Conservation (phyloP, 2,113 vertebrate genomes). For the Brienomyrus brachyistius region DNA sequence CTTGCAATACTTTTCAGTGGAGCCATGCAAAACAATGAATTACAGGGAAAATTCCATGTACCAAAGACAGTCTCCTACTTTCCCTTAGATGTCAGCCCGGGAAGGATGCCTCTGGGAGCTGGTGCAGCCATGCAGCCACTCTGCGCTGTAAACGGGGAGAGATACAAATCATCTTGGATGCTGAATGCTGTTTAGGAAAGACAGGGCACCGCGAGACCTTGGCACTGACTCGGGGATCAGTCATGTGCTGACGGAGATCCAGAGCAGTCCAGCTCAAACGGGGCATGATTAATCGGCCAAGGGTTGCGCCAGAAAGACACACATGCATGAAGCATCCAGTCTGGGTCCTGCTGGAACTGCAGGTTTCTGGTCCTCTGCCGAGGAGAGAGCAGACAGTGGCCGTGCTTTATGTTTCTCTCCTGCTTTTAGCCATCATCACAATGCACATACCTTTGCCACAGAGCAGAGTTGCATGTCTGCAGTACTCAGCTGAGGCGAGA, state of each 20-base stretch:
- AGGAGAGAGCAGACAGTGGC: neutral
- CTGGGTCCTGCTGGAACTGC: neutral
- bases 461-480: neutral
- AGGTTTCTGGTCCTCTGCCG: neutral
- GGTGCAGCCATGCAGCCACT: neutral
- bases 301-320: neutral
- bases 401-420: neutral
- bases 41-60: neutral
- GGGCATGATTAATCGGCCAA: neutral
- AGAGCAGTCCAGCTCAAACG: neutral
- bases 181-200: neutral
- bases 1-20: neutral
- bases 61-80: neutral
- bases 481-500: neutral
- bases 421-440: neutral
- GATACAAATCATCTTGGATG: neutral
- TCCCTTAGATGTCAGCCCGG: neutral
- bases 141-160: neutral
- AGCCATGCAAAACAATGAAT: neutral
- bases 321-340: neutral
- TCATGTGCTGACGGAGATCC: neutral
- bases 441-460: neutral
- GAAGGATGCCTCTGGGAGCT: neutral
- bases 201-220: neutral
- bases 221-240: constrained; percentile 1